Evolutionary conservation across 2,888 invertebrate species (phyloP).

Genomic region (Chironomus riparius): DNA sequence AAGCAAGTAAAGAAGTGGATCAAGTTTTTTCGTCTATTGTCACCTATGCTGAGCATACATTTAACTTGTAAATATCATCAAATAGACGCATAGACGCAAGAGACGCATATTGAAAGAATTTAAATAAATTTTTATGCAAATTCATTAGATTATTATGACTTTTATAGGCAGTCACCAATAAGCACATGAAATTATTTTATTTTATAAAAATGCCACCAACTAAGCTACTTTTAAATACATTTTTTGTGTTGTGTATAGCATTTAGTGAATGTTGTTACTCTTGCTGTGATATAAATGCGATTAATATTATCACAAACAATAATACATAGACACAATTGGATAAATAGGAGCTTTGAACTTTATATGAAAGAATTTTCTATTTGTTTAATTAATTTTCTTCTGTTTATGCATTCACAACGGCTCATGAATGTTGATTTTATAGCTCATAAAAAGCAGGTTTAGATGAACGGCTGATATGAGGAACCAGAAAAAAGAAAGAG

Average conservation of each 20-base stretch:
- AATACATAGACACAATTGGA: background rate
- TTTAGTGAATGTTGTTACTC: background rate
- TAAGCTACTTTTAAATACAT: background rate
- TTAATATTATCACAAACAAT: background rate
- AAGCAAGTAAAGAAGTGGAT: background rate
- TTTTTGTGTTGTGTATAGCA: background rate
- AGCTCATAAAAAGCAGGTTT: conserved; percentile 12
- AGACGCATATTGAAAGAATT: background rate
- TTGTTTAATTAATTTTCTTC: conserved; percentile 14
- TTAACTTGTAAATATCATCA: background rate
- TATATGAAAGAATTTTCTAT: background rate
- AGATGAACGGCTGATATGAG: conserved; percentile 15
- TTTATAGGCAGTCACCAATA: background rate
- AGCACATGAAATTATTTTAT: background rate
- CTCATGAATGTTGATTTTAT: conserved; percentile 18
- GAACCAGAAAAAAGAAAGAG: background rate
- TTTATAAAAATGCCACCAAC: background rate
- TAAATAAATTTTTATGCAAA: conserved; percentile 8
- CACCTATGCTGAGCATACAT: background rate
- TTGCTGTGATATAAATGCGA: background rate
- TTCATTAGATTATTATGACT: background rate
- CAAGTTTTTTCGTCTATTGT: background rate
- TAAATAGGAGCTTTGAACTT: background rate
- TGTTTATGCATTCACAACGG: conserved; percentile 8
- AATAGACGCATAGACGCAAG: background rate